Evolutionary conservation across 2,888 invertebrate genomes (phyloP), one percentile per base, ranked within the genome.

Genomic region (Oxyteleia sp.): DNA sequence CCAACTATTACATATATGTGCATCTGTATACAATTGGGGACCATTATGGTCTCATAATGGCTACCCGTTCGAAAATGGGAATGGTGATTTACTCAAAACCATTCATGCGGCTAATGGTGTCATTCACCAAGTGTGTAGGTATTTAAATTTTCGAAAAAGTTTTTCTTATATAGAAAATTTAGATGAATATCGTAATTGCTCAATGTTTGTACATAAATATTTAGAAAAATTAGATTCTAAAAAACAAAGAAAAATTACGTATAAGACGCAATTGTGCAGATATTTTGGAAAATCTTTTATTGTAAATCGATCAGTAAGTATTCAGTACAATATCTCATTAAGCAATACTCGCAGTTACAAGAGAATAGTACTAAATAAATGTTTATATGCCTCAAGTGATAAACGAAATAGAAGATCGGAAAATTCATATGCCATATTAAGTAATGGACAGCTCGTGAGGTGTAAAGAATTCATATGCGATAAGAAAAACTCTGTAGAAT

Each of bases 401-500:
- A 61, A 61, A 15, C 5, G 10, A 26, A 61, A 61, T 23, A 20
- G 43, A 43, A n/a, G 43, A 15, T 11, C 61, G 8, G 23, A 43
- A 11, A 61, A 13, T 26, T 61, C 61, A 1, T 63, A 29, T 32
- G 63, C 32, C 8, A 29, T 63, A 18, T 13, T 63, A 32, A 0
- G 4, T 13, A 47, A 63, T 47, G 18, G n/a, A 2, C 38, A 26
- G n/a, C 16, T 29, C 15, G 20, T 32, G 1, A 2, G 29, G 8
- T 63, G 63, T 10, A 63, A 47, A 47, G 29, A 63, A 63, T 63
- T 63, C 47, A 18, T 57, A 35, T 57, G 38, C 8, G 55, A 57
- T 11, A 32, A 16, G 16, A 11, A 15, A 11, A 57, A 57, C 38
- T 32, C 11, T 18, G 16, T 18, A 18, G 55, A 57, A 29, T 35